Base-by-base conservation (phyloP, 2,113 vertebrate species). In the Hippocampus guttulatus region DNA sequence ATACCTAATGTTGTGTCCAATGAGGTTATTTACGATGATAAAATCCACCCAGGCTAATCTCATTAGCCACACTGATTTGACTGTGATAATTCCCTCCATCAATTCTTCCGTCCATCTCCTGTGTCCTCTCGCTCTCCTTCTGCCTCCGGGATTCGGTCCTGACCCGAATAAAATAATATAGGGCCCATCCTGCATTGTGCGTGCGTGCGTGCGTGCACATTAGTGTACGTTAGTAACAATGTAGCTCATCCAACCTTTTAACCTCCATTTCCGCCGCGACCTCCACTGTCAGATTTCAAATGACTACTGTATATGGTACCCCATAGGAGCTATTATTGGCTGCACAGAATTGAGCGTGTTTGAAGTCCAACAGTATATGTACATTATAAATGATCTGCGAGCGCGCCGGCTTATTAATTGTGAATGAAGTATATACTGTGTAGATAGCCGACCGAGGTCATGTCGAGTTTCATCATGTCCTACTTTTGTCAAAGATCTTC, bases 151-250 rank as follows among this genome's bases (percentile, higher is more conserved):
- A 70, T 79, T 63, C 76, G 52, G 38, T 16, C 43, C 68, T 88
- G 87, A 88, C 87, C 89, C 81, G 87, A 23, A 88, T 91, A 76
- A 71, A 77, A 78, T 69, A 79, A 66, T 74, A 43, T 68, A 75
- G 5, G 7, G 67, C 27, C 15, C 69, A 23, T 43, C 40, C n/a
- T 30, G 23, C 63, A 65, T 45, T 54, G 65, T 69, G 49, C 70
- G 63, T 74, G 76, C 54, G 20, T 54, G 66, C 20, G 65, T 62
- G 71, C 27, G 54, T 60, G 67, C 25, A 30, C 45, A 47, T 47
- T 47, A 47, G 12, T 47, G 51, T 33, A 10, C 64, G 47, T 41
- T 41, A 40, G 11, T 74, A 51, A 71, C 38, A 12, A 16, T 0
- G 30, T 5, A 38, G 70, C 63, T 62, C 25, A 25, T 64, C 40